Percentiles rank a stretch among this genome's conserved stretches.
Evolutionary conservation across 2,888 invertebrate genomes (phyloP).

Genomic region (Xylophagus ater): DNA sequence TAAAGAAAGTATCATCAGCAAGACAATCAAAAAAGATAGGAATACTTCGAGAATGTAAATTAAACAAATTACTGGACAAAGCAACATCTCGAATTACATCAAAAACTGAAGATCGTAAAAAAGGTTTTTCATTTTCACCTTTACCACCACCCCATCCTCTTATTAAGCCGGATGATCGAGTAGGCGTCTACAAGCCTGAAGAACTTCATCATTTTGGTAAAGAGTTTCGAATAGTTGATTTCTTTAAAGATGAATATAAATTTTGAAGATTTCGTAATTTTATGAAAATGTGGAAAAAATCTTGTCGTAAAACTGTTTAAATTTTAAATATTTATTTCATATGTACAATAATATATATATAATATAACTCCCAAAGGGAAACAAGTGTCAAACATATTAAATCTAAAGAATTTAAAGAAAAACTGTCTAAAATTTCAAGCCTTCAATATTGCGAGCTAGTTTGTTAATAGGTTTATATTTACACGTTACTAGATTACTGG

Average conservation of each 20-base stretch:
- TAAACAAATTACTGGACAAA: not conserved
- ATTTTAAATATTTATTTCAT: too few relatives aligned
- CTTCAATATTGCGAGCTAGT: too few relatives aligned
- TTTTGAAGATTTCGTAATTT: too few relatives aligned
- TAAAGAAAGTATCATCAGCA: not conserved
- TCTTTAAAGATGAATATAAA: conserved; percentile 7
- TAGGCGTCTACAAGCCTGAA: not conserved
- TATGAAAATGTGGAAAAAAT: too few relatives aligned
- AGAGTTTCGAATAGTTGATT: conserved; percentile 1
- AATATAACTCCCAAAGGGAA: too few relatives aligned
- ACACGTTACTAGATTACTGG: too few relatives aligned
- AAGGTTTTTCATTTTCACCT: conserved; percentile 10
- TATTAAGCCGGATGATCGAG: conserved; percentile 6
- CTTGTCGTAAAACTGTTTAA: too few relatives aligned
- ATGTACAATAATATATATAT: too few relatives aligned
- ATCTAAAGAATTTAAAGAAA: too few relatives aligned
- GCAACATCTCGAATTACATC: conserved; percentile 1
- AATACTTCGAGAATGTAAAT: not conserved
- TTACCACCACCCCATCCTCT: conserved; percentile 6
- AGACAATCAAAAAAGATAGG: not conserved
- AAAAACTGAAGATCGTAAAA: conserved; percentile 5
- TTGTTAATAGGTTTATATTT: too few relatives aligned
- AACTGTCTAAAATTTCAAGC: too few relatives aligned
- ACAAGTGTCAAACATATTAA: too few relatives aligned
- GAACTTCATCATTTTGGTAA: conserved; percentile 1